Percentiles rank a stretch among this genome's conserved stretches.
Conservation (phyloP, 2,888 invertebrate species). For the Syrphus vitripennis region DNA sequence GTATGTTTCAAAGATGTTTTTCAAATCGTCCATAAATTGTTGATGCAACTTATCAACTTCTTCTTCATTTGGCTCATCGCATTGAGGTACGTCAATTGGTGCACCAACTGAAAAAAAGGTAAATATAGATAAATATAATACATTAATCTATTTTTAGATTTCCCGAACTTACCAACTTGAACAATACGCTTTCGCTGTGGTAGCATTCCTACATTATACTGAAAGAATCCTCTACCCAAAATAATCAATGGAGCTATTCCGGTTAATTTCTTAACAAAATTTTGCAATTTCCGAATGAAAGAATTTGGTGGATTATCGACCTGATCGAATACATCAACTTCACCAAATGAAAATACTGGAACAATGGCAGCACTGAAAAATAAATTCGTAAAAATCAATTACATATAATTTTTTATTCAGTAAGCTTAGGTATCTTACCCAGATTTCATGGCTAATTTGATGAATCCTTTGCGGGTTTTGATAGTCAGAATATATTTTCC, state of each 20-base stretch:
- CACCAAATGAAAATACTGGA: conserved; percentile 95
- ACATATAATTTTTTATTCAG: too few relatives aligned
- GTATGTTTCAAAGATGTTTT: conserved; percentile 89
- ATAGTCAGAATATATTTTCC: conserved; percentile 88
- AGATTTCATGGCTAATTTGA: conserved; percentile 87
- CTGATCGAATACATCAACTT: conserved; percentile 92
- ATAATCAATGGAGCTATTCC: conserved; percentile 90
- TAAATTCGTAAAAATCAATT: background rate
- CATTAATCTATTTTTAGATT: background rate
- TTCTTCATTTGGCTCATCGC: conserved; percentile 87
- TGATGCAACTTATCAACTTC: conserved; percentile 90
- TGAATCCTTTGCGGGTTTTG: conserved; percentile 90
- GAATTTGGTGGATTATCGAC: conserved; percentile 89
- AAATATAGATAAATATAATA: background rate
- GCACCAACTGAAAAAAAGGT: conserved; percentile 87
- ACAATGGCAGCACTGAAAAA: conserved; percentile 88
- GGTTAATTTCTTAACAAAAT: conserved; percentile 85
- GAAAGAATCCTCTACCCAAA: conserved; percentile 93
- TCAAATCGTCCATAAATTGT: conserved; percentile 87
- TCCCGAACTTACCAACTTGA: conserved; percentile 88
- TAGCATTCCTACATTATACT: conserved; percentile 93
- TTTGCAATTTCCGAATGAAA: conserved; percentile 84
- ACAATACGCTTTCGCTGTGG: conserved; percentile 91
- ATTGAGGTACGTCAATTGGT: conserved; percentile 89
- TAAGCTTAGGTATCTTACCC: conserved; percentile 83